Conservation (phyloP, 2,888 invertebrate species). For the Lasioglossum vierecki region DNA sequence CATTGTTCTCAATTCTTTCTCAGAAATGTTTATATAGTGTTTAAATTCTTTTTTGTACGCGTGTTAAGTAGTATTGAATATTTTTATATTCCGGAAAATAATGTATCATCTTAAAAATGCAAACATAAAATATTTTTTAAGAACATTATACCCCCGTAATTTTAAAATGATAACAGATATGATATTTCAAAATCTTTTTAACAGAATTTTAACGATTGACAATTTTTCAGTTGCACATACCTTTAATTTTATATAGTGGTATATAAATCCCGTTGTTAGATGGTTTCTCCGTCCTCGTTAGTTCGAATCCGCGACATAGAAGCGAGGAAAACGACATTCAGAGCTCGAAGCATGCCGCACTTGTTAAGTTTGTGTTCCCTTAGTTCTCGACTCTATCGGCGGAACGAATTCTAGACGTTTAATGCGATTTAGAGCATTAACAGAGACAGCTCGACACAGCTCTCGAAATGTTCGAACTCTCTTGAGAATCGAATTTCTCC, state of each 20-base stretch:
- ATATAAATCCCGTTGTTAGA: neutral
- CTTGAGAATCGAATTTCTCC: constrained; percentile 26
- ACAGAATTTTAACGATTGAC: too few species aligned
- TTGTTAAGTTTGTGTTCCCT: neutral
- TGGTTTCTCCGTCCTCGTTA: neutral
- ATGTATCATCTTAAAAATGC: too few species aligned
- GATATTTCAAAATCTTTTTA: too few species aligned
- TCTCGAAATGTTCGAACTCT: neutral
- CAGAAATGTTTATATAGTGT: too few species aligned
- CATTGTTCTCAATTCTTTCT: too few species aligned
- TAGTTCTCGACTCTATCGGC: neutral
- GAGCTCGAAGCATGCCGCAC: neutral
- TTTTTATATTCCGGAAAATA: too few species aligned
- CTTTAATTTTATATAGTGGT: neutral
- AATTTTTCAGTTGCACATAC: too few species aligned
- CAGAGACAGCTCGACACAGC: neutral
- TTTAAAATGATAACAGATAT: too few species aligned
- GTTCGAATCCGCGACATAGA: neutral
- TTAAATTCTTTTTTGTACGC: too few species aligned
- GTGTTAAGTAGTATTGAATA: too few species aligned
- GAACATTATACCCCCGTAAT: too few species aligned
- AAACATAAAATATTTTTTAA: too few species aligned
- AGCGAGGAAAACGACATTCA: neutral
- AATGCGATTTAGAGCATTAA: neutral
- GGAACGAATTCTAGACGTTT: neutral